Percentiles rank a stretch among this genome's conserved stretches.
These are phyloP conservation scores for Solenopsis fugax DNA, from an alignment of 1,140 invertebrate species.

Conservation along the genomic window DNA sequence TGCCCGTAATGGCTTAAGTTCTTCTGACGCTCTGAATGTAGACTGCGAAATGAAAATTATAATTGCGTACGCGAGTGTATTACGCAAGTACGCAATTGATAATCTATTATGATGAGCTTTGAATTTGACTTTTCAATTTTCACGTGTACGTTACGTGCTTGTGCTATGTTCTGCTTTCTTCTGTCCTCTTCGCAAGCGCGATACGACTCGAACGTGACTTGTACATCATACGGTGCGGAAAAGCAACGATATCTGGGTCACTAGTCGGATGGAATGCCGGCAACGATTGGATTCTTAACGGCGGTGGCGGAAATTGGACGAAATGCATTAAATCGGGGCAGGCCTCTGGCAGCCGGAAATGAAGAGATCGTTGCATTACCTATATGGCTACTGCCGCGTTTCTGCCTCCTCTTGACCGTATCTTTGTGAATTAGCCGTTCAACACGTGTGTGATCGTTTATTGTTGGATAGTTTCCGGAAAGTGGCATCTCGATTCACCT, in stretches of 20 bases:
- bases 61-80: neutral
- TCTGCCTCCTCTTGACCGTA: neutral
- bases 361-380: conserved; percentile 70
- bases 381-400: neutral
- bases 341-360: conserved; percentile 71
- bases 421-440: conserved; percentile 45
- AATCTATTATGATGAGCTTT: neutral
- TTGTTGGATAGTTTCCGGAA: conserved; percentile 35
- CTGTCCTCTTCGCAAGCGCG: conserved; percentile 10
- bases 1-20: conserved; percentile 41
- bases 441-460: conserved; percentile 20
- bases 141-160: neutral
- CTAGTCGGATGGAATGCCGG: conserved; percentile 44
- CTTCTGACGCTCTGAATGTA: neutral
- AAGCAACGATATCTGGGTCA: conserved; percentile 63
- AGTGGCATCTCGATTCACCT: conserved; percentile 12
- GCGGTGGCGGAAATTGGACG: conserved; percentile 75
- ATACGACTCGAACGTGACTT: conserved; percentile 54
- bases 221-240: conserved; percentile 16
- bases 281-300: conserved; percentile 70
- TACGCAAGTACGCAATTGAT: neutral
- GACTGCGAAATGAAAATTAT: conserved; percentile 11
- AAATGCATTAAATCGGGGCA: conserved; percentile 75
- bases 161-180: neutral
- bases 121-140: neutral